phyloP scores from a whole-genome alignment of 2,113 vertebrate genomes.

The Oncorhynchus masou region DNA sequence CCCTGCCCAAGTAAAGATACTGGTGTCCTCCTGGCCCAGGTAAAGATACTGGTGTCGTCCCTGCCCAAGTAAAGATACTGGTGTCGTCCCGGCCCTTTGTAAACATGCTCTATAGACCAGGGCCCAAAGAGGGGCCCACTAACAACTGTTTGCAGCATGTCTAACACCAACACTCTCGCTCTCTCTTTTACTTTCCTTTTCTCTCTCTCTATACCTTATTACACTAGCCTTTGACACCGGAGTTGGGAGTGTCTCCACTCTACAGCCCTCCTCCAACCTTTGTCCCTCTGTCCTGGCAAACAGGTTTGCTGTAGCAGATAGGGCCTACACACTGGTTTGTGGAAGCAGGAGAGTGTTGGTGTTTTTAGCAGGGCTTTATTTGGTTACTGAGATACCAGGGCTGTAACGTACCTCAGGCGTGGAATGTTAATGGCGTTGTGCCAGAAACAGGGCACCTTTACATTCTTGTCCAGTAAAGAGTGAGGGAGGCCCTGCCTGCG shows the following conservation, averaged over 20 bases:
- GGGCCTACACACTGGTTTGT: background rate
- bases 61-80: no score
- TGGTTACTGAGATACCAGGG: background rate
- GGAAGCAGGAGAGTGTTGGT: background rate
- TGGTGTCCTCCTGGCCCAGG: no score
- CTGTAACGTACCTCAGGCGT: background rate
- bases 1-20: no score
- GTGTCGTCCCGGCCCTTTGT: no score
- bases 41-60: no score
- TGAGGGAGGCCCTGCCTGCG: background rate
- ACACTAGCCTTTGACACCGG: background rate
- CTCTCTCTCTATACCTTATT: background rate
- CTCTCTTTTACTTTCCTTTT: background rate
- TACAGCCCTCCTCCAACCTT: background rate
- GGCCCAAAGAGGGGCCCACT: no score
- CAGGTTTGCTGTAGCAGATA: background rate
- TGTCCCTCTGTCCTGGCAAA: background rate
- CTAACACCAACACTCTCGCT: no score
- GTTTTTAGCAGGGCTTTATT: background rate
- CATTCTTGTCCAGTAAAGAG: background rate
- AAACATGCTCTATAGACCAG: no score
- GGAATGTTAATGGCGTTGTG: background rate
- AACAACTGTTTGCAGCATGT: no score
- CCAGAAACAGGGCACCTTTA: background rate
- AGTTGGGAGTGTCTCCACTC: background rate